These are phyloP conservation scores for Callaeas wilsoni DNA, from an alignment of 2,113 vertebrate species.

Conservation along the genomic window DNA sequence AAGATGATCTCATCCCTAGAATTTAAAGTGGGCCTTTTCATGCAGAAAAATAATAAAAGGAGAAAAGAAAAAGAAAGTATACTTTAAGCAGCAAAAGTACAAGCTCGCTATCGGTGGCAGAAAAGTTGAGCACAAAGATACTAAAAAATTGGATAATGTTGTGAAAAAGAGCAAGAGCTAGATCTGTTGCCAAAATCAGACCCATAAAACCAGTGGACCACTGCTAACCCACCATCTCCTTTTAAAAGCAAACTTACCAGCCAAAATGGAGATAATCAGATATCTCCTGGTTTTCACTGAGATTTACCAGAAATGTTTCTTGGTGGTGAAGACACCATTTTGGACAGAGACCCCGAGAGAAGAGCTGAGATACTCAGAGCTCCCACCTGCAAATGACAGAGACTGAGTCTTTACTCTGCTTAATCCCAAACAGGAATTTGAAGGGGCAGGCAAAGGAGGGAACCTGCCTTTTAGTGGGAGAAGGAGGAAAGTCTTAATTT, in stretches of 20 bases:
- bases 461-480: neutral
- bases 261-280: neutral
- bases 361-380: neutral
- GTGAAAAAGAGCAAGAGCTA: neutral
- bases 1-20: neutral
- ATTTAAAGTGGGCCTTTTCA: neutral
- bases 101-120: neutral
- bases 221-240: neutral
- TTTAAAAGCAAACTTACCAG: neutral
- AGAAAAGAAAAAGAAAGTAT: neutral
- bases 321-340: neutral
- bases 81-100: neutral
- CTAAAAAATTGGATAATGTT: neutral
- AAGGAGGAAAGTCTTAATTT: neutral
- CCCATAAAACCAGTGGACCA: neutral
- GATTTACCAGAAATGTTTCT: neutral
- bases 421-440: neutral
- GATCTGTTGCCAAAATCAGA: neutral
- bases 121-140: neutral
- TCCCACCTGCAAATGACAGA: neutral
- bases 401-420: neutral
- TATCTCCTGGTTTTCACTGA: neutral
- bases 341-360: neutral
- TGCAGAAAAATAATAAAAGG: neutral
- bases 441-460: neutral